Percentiles rank a stretch among this genome's conserved stretches.
Evolutionary conservation across 2,888 invertebrate genomes (phyloP).

Genomic region (Andrena camellia): DNA sequence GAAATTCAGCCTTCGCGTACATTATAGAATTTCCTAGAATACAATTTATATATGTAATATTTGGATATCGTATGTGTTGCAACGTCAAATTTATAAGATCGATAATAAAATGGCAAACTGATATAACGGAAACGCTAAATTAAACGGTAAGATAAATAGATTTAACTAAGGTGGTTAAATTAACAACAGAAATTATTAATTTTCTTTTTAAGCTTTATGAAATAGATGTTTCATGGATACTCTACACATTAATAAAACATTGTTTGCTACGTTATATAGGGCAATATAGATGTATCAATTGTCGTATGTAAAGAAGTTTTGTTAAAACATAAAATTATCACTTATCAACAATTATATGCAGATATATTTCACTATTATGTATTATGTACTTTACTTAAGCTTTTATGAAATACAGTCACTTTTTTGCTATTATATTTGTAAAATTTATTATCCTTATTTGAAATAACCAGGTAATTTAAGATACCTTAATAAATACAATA

Average conservation of each 20-base stretch:
- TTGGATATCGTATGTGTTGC: constrained; percentile 39
- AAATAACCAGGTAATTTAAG: constrained; percentile 12
- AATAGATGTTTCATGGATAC: constrained; percentile 61
- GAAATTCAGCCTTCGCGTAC: constrained; percentile 8
- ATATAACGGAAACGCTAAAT: constrained; percentile 45
- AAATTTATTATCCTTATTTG: constrained; percentile 40
- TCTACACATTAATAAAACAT: constrained; percentile 53
- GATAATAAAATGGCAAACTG: constrained; percentile 39
- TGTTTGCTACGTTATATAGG: constrained; percentile 64
- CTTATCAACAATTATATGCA: constrained; percentile 68
- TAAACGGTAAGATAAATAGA: constrained; percentile 47
- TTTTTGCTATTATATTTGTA: constrained; percentile 75
- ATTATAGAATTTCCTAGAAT: constrained; percentile 39
- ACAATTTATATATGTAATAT: constrained; percentile 50
- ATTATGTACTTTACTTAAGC: constrained; percentile 78
- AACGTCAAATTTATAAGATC: constrained; percentile 37
- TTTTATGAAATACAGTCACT: constrained; percentile 78
- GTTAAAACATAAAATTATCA: constrained; percentile 68
- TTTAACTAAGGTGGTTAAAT: constrained; percentile 31
- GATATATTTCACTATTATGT: constrained; percentile 72
- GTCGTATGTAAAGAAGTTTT: constrained; percentile 66
- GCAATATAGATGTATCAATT: constrained; percentile 55
- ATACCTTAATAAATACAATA: constrained; percentile 3
- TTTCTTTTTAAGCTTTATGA: constrained; percentile 54
- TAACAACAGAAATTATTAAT: constrained; percentile 31